Base-by-base conservation (phyloP, 2,888 invertebrate genomes). In the Orthonychiurus folsomi region DNA sequence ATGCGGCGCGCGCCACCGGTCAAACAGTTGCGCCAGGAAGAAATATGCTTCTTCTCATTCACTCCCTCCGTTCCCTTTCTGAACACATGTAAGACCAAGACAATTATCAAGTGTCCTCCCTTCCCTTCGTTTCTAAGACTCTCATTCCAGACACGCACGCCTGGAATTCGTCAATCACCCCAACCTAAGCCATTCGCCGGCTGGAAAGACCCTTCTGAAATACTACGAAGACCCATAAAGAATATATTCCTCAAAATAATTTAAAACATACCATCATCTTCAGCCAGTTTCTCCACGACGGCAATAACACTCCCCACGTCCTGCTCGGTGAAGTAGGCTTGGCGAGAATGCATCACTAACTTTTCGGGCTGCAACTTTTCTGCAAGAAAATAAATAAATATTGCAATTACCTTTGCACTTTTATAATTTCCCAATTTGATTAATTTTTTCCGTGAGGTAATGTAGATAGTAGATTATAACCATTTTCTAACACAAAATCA, bases 201-300 rank as follows among this genome's bases (percentile, higher is more conserved):
- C 52, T 20, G 3, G 5, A 23, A 52, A 21, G 52, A 52, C n/a
- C 24, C 52, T 48, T 20, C 56, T 55, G 24, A 26, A 3, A 5
- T 20, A 55, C 27, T 25, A 9, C 52, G 9, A n/a, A 52, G 20
- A 57, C 28, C 21, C 28, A 12, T 27, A 27, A 20, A 57, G 9
- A 26, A 12, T 25, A 15, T 28, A 28, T 20, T 25, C 20, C 28
- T 5, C 3, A 47, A 24, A 9, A 21, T 20, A 57, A 21, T n/a
- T 26, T 26, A 58, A 52, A 55, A 60, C 68, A 63, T 68, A 73
- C 73, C 71, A 37, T 65, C 67, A 62, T 73, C 73, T 58, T 70
- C 67, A 27, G 67, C 69, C 21, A 73, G 68, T 62, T 68, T 69
- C 47, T 73, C 70, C 50, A 73, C 70, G 27, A 73, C 66, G 57